Base-by-base conservation (phyloP, 2,113 vertebrate genomes). In the Pedetes capensis region DNA sequence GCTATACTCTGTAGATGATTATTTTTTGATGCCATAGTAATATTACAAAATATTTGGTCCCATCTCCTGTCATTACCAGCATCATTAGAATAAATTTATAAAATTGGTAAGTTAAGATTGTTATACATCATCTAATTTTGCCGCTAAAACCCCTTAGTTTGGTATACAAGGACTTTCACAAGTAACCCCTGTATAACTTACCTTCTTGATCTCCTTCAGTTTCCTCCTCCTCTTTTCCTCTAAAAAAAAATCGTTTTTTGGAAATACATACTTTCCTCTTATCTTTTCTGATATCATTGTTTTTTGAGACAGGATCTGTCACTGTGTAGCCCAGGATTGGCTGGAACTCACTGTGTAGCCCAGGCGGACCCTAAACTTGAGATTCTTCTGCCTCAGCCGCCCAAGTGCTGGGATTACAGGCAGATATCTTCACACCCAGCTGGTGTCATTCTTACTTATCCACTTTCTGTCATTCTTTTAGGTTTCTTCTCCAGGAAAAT, bases 31-130 rank as follows among this genome's bases (percentile, higher is more conserved):
- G 5, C 2, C 42, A 6, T 85, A 20, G 25, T 83, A 87, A 78
- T 51, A 6, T 80, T 27, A 57, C 63, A 49, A 94, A 74, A 47
- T 88, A 12, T 13, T 66, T 37, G 3, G 4, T 47, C 20, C 44
- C 37, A 13, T 85, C 25, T 44, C 37, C 5, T 55, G 17, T 79
- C 49, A 80, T 88, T 93, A 59, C 34, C 74, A 22, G 29, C 25
- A 64, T 95, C 25, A 63, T 92, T 72, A 83, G 32, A 20, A 59
- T 76, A 76, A 90, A 79, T 92, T 85, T 69, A 69, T 44, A 49
- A n/a, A 37, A 18, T 25, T n/a, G 61, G 78, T 27, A 83, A 78
- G 12, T 92, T 17, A 85, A 81, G 39, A 49, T 85, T 80, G 18
- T 76, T 93, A 47, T 32, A 80, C 7, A 63, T 79, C 49, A 83